Conservation (phyloP, 35 echinoderm and acorn worm species). For the Apostichopus californicus region DNA sequence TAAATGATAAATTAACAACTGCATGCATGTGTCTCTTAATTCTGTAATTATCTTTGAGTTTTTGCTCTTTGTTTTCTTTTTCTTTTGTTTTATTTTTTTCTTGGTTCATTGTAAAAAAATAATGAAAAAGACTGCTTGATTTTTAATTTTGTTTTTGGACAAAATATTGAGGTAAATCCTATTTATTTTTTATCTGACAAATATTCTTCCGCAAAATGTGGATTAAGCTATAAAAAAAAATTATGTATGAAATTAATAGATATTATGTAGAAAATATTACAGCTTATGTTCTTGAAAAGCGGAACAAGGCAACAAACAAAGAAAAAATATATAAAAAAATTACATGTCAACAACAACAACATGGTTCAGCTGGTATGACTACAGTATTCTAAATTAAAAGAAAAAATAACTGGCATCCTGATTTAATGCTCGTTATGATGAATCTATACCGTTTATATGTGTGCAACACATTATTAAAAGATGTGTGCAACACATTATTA, state of each 20-base stretch:
- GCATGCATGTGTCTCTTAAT: background rate
- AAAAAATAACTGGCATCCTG: too few species aligned
- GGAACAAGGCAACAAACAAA: too few species aligned
- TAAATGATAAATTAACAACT: background rate
- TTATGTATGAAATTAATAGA: too few species aligned
- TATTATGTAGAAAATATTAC: too few species aligned
- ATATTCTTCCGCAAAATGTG: background rate
- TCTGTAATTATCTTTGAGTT: background rate
- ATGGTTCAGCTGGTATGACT: too few species aligned
- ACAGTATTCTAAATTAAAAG: too few species aligned
- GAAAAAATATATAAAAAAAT: too few species aligned
- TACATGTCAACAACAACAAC: too few species aligned
- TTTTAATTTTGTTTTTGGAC: background rate
- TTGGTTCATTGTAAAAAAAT: background rate
- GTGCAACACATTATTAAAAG: background rate
- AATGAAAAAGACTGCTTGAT: background rate
- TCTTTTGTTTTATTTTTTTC: background rate
- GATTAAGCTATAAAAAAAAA: background rate
- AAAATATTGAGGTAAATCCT: too few species aligned
- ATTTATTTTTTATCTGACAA: background rate
- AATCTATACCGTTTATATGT: background rate
- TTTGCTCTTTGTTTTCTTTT: background rate
- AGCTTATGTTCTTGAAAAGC: too few species aligned
- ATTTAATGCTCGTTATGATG: too few species aligned
- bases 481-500: background rate